Base-by-base conservation (phyloP, 2,888 invertebrate genomes). In the Onchidella celtica region DNA sequence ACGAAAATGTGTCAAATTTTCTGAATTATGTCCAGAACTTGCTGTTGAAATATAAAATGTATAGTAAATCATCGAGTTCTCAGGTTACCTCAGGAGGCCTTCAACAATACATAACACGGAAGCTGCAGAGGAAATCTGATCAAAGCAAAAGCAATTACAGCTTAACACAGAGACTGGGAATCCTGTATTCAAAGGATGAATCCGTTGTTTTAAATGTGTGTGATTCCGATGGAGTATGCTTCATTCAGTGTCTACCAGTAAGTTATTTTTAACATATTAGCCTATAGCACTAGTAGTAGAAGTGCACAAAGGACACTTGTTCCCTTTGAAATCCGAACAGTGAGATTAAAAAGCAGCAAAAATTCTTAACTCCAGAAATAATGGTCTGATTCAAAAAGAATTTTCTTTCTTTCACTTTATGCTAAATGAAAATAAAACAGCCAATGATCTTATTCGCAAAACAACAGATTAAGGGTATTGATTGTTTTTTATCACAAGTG, bases 41-140 rank as follows among this genome's bases (percentile, higher is more conserved):
- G 36, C 83, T 90, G n/a, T 81, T 83, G 57, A 89, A 88, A 76
- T 90, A 90, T 70, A 87, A 83, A 78, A 89, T 88, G 85, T 87
- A 88, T 76, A 90, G 88, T 84, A 89, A 88, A 36, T 86, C 87
- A 29, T 70, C 82, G 2, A 84, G 84, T 24, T 74, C 79, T 1
- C 85, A 83, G 32, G 89, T 88, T 3, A 85, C 86, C 65, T 88
- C 90, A 11, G 90, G 89, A 9, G 90, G 89, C 27, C 79, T 90
- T 40, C 90, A 90, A 66, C 89, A 90, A 68, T 89, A 86, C 72
- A 82, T 90, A 2, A 88, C 85, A 72, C 88, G 86, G 83, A 85
- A 88, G 77, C 76, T 84, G 34, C 76, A 73, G 57, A 77, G 84
- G 14, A 69, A 79, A 72, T 79, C 70, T 21, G 70, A 76, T 6